Conservation (phyloP, 92 coral and sea anemone species). For the Phenganax stokvisi region DNA sequence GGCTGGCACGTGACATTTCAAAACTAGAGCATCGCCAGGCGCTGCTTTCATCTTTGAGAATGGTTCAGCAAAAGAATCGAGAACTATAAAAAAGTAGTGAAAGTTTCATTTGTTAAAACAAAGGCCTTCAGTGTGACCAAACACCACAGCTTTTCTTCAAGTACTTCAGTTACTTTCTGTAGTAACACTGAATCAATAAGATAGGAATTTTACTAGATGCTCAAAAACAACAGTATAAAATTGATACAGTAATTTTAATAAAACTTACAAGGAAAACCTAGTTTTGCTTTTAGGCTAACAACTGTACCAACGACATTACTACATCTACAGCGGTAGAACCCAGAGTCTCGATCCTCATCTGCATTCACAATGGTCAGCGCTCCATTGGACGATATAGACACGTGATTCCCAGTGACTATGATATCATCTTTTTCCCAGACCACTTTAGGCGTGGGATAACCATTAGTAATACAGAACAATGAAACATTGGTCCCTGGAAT, state of each 20-base stretch:
- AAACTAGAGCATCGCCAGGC: background rate
- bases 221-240: background rate
- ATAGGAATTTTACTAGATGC: too few species aligned
- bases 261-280: constrained; percentile 35
- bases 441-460: constrained; percentile 12
- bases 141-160: background rate
- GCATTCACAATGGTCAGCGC: constrained; percentile 8
- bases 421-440: constrained; percentile 20
- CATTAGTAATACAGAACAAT: constrained; percentile 5
- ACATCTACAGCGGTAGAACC: constrained; percentile 6
- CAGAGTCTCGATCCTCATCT: background rate
- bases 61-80: constrained; percentile 15
- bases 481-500: constrained; percentile 17
- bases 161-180: background rate
- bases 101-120: background rate
- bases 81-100: background rate
- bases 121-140: background rate
- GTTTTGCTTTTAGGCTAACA: constrained; percentile 29
- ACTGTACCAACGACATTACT: constrained; percentile 23
- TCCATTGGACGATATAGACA: background rate
- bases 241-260: background rate
- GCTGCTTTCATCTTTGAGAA: constrained; percentile 9
- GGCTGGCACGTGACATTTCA: constrained; percentile 23
- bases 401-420: background rate
- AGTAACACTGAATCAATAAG: background rate